Evolutionary conservation across 1,140 invertebrate species (phyloP), one percentile per base, ranked within the genome.

Genomic region (Venturia canescens): DNA sequence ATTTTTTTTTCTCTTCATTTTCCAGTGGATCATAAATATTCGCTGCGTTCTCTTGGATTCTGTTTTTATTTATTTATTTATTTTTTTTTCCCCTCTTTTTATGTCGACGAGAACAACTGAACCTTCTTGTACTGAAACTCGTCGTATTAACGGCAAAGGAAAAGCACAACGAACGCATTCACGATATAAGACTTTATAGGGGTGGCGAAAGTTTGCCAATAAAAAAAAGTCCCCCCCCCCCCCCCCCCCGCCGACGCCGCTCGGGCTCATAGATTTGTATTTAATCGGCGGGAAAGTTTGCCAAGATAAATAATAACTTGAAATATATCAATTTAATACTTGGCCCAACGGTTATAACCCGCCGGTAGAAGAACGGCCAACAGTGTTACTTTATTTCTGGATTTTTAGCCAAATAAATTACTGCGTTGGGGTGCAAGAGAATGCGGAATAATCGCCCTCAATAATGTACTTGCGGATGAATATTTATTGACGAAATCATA

Each of bases 211-310:
- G 16, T 76, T 76, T 57, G 27, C 50, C 69, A 34, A 79, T 69
- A 70, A 79, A 79, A 29, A 78, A 44, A 72, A 16, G 11, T n/a
- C n/a, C n/a, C n/a, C n/a, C n/a, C n/a, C n/a, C 18, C 27, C 53
- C 44, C 44, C 53, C 70, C 67, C 13, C 48, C 31, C 60, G 44
- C 48, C 31, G n/a, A n/a, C n/a, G 27, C 31, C 27, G 26, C 50
- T 16, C 16, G 75, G 48, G 44, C 44, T 82, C 81, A 80, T 87
- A 86, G 86, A 88, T 88, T 86, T 82, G 83, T 86, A 87, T 88
- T 88, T 87, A 87, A 87, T 88, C 83, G 86, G 83, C 86, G 84
- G 86, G 78, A 63, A 88, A 87, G 80, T 87, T 87, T 85, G 83
- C 18, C 76, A 63, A 21, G 84, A 87, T 86, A 86, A 87, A 88